Conservation (phyloP, 2,113 vertebrate species). For the Rutilus rutilus region DNA sequence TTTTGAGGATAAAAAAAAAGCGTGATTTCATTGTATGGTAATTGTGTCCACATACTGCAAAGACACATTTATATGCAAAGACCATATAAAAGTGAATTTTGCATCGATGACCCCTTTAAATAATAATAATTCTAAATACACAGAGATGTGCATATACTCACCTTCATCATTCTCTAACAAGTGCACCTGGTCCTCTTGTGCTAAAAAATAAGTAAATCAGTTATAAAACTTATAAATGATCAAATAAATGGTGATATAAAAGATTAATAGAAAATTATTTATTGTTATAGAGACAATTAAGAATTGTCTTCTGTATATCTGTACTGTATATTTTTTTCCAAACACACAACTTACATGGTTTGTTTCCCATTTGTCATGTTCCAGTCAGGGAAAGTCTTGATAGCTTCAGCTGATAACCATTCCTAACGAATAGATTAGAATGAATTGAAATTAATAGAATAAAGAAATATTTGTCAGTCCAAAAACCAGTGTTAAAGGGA, state of each 20-base stretch:
- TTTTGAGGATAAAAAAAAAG: no score
- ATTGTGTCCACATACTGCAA: no score
- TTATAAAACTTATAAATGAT: no score
- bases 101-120: background rate
- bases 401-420: background rate
- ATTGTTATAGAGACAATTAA: background rate
- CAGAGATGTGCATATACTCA: background rate
- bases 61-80: no score
- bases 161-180: background rate
- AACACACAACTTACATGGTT: background rate
- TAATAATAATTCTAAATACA: background rate
- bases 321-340: background rate
- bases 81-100: no score
- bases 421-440: background rate
- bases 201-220: background rate
- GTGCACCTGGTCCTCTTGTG: background rate
- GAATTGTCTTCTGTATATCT: background rate
- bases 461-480: background rate
- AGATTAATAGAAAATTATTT: background rate
- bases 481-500: no score
- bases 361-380: background rate
- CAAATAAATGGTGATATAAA: background rate
- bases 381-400: background rate
- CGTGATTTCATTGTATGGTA: no score
- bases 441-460: background rate